Evolutionary conservation across 37 sponge, comb jelly and placozoan species (phyloP).

Genomic region (Haliclona indistincta): DNA sequence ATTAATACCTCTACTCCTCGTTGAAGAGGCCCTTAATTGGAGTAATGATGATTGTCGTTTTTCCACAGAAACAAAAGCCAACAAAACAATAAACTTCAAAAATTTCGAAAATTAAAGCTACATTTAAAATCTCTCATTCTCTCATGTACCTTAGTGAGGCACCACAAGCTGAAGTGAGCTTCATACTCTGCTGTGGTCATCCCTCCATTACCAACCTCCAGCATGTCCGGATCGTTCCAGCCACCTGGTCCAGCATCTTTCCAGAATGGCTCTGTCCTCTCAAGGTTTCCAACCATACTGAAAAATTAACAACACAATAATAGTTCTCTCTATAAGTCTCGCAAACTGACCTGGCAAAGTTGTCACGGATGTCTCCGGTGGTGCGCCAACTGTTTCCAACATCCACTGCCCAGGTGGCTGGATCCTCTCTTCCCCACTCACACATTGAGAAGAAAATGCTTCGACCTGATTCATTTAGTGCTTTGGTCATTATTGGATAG

Average conservation of each 20-base stretch:
- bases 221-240: conserved; percentile 91
- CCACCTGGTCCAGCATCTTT: conserved; percentile 73
- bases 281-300: too few species aligned
- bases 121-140: too few species aligned
- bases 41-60: too few species aligned
- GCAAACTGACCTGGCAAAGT: conserved; percentile 63
- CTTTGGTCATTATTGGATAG: conserved; percentile 77
- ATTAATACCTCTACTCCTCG: too few species aligned
- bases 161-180: conserved; percentile 89
- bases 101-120: too few species aligned
- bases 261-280: too few species aligned
- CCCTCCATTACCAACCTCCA: conserved; percentile 82
- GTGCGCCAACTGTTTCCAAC: conserved; percentile 93
- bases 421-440: conserved; percentile 72
- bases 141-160: conserved; percentile 53
- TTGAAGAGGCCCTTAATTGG: too few species aligned
- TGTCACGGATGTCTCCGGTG: conserved; percentile 75
- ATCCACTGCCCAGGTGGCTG: conserved; percentile 63
- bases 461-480: conserved; percentile 74
- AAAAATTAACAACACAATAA: too few species aligned
- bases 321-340: too few species aligned
- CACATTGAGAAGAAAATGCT: conserved; percentile 86
- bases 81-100: too few species aligned
- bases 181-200: conserved; percentile 67
- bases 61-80: too few species aligned